Evolutionary conservation across 1,140 invertebrate genomes (phyloP).

Genomic region (Bicyclus anynana): DNA sequence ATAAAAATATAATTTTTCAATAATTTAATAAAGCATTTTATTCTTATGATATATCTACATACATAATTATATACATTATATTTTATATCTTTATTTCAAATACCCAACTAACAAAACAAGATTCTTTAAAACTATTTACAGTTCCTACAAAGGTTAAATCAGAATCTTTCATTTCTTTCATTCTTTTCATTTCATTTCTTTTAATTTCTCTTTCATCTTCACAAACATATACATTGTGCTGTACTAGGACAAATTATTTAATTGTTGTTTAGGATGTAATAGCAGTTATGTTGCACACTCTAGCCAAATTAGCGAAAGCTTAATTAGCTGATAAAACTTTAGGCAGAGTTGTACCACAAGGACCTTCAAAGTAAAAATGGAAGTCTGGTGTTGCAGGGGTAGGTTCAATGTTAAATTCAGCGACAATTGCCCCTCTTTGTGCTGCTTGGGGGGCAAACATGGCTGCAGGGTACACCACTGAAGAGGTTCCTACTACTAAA

Average conservation of each 20-base stretch:
- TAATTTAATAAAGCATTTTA: no score
- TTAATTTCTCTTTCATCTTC: no score
- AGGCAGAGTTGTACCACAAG: constrained; percentile 85
- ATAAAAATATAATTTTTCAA: background rate
- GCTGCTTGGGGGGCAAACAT: constrained; percentile 92
- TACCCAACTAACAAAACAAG: no score
- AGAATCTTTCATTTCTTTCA: no score
- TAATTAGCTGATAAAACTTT: constrained; percentile 76
- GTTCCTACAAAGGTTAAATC: no score
- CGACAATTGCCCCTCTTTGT: constrained; percentile 86
- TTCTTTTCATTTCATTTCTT: no score
- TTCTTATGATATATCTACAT: background rate
- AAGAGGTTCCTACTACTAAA: constrained; percentile 91
- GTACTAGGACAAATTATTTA: no score
- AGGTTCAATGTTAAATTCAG: constrained; percentile 92
- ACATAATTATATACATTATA: background rate
- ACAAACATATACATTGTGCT: no score
- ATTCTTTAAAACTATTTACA: no score
- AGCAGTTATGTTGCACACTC: background rate
- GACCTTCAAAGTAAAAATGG: constrained; percentile 87
- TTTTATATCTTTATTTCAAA: no score
- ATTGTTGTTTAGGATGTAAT: no score
- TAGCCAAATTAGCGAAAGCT: background rate
- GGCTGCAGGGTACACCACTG: constrained; percentile 94
- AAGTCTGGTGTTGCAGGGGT: constrained; percentile 85